Evolutionary conservation across 2,888 invertebrate species (phyloP).

Genomic region (Sepioteuthis lessoniana): DNA sequence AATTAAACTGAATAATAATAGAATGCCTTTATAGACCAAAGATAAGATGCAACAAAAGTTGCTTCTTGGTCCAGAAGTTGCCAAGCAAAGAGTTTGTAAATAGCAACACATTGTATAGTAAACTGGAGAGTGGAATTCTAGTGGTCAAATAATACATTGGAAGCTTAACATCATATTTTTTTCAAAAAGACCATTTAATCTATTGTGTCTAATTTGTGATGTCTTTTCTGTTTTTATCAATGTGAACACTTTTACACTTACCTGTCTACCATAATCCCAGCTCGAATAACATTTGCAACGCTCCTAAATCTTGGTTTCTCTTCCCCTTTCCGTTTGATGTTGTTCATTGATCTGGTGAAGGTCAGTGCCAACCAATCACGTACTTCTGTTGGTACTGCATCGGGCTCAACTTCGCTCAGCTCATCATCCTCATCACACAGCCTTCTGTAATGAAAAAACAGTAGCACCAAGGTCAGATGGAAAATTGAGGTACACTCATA

Average conservation of each 20-base stretch:
- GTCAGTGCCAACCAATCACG: conserved; percentile 97
- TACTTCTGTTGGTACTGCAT: conserved; percentile 95
- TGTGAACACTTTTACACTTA: conserved; percentile 54
- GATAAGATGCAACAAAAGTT: too few relatives aligned
- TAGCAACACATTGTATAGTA: too few relatives aligned
- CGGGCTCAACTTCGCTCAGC: conserved; percentile 94
- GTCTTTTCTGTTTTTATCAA: neutral
- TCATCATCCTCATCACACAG: conserved; percentile 88
- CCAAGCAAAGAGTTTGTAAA: too few relatives aligned
- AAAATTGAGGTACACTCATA: neutral
- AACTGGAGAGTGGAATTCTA: too few relatives aligned
- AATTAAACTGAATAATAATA: too few relatives aligned
- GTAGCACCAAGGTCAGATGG: neutral
- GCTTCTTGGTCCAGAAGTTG: too few relatives aligned
- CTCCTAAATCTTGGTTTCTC: conserved; percentile 86
- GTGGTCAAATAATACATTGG: too few relatives aligned
- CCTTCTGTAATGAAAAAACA: conserved; percentile 65
- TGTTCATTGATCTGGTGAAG: conserved; percentile 83
- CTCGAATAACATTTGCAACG: conserved; percentile 95
- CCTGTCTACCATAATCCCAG: conserved; percentile 94
- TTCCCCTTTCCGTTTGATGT: conserved; percentile 77
- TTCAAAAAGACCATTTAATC: neutral
- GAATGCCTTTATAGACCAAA: too few relatives aligned
- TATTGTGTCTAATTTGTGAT: neutral
- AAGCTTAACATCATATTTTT: too few relatives aligned